phyloP scores from a whole-genome alignment of 2,797 vertebrate species.

The Argyrosomus regius region DNA sequence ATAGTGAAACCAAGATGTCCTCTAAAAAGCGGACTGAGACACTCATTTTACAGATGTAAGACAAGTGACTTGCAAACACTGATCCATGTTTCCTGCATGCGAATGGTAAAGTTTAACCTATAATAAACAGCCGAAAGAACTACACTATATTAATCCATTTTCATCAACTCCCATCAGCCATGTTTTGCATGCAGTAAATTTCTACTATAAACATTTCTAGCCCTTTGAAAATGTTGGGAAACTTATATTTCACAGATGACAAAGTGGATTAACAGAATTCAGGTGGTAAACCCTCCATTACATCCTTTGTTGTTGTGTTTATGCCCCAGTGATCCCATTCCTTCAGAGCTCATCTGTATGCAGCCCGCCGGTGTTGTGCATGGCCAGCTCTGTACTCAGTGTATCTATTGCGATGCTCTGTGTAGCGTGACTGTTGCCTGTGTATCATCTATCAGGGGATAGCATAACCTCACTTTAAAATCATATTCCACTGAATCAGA shows the following conservation, averaged over 20 bases:
- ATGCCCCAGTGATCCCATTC: slow-evolving; percentile 65
- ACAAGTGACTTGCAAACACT: background rate
- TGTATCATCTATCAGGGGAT: slow-evolving; percentile 79
- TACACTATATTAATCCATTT: background rate
- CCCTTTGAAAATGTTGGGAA: slow-evolving; percentile 28
- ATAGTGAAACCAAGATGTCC: slow-evolving; percentile 27
- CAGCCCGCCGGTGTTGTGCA: slow-evolving; percentile 67
- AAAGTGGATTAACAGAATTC: slow-evolving; percentile 49
- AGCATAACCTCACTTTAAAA: slow-evolving; percentile 79
- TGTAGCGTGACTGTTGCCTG: slow-evolving; percentile 76
- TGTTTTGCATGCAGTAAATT: background rate
- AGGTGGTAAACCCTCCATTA: slow-evolving; percentile 62
- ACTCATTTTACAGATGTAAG: background rate
- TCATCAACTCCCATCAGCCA: background rate
- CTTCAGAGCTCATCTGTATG: slow-evolving; percentile 73
- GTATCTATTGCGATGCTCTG: slow-evolving; percentile 75
- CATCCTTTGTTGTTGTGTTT: slow-evolving; percentile 68
- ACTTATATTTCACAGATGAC: slow-evolving; percentile 41
- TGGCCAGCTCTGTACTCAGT: slow-evolving; percentile 64
- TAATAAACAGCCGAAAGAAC: background rate
- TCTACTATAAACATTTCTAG: slow-evolving; percentile 13
- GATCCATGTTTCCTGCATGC: background rate
- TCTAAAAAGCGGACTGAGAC: slow-evolving; percentile 6
- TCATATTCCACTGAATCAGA: slow-evolving; percentile 82
- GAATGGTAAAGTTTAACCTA: background rate